These are phyloP conservation scores for Rhodophaea formosa DNA, from an alignment of 2,888 invertebrate genomes.

Conservation along the genomic window DNA sequence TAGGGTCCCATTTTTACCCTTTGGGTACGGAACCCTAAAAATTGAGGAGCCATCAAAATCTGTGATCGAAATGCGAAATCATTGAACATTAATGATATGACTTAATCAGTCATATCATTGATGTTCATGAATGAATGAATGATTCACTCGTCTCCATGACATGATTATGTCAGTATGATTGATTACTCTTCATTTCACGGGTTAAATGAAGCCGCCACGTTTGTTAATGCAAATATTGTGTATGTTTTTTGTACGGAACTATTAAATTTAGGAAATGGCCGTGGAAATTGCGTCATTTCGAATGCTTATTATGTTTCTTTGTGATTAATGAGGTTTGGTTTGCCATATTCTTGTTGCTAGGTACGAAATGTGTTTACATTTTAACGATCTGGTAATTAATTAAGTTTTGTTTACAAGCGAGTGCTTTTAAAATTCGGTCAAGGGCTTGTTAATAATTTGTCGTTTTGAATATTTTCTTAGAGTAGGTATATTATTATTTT, in stretches of 20 bases:
- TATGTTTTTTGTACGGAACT: background rate
- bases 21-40: too few species aligned
- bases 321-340: background rate
- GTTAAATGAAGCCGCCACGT: conserved; percentile 8
- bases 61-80: conserved; percentile 5
- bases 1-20: too few species aligned
- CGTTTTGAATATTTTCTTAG: too few species aligned
- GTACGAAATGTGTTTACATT: background rate
- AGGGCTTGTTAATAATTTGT: background rate
- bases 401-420: too few species aligned
- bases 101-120: conserved; percentile 26
- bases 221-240: conserved; percentile 7
- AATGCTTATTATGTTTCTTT: background rate
- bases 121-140: conserved; percentile 17
- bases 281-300: background rate
- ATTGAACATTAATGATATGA: conserved; percentile 36
- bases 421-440: background rate
- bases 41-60: conserved; percentile 5
- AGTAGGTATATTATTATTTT: too few species aligned
- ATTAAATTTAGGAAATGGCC: background rate
- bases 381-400: background rate
- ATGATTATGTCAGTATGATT: conserved; percentile 41
- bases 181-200: conserved; percentile 26
- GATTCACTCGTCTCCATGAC: conserved; percentile 24
- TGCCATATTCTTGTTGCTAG: background rate